Conservation (phyloP, 2,888 invertebrate genomes). For the Coleophora deauratella region DNA sequence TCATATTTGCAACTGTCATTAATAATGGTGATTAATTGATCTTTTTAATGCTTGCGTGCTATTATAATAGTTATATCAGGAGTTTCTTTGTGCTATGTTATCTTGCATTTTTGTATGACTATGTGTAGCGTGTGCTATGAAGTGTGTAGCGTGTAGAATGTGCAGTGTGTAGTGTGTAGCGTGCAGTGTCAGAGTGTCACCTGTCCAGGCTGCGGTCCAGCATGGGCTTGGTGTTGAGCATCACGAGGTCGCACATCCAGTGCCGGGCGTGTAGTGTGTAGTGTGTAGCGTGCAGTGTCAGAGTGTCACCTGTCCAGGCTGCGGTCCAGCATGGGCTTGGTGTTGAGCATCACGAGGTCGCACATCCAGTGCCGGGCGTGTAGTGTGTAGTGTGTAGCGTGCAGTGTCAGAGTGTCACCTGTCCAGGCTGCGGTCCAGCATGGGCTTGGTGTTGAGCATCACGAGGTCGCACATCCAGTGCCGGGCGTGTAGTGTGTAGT, state of each 20-base stretch:
- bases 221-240: conserved; percentile 96
- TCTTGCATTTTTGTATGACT: too few relatives aligned
- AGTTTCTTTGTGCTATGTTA: too few relatives aligned
- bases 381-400: neutral
- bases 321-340: conserved; percentile 89
- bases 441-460: conserved; percentile 95
- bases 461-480: conserved; percentile 99
- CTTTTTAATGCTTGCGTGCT: too few relatives aligned
- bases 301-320: conserved; percentile 80
- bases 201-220: conserved; percentile 84
- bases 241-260: conserved; percentile 99
- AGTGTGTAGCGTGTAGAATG: too few relatives aligned
- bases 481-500: too few relatives aligned
- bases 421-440: conserved; percentile 85
- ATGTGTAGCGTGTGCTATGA: too few relatives aligned
- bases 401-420: conserved; percentile 75
- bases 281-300: neutral
- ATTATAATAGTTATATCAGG: too few relatives aligned
- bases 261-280: too few relatives aligned
- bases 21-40: too few relatives aligned
- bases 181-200: conserved; percentile 56
- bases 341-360: conserved; percentile 96
- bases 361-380: conserved; percentile 99
- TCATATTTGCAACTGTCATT: too few relatives aligned
- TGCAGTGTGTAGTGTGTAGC: too few relatives aligned